Evolutionary conservation across 2,888 invertebrate species (phyloP).

Genomic region (Hypomecis punctinalis): DNA sequence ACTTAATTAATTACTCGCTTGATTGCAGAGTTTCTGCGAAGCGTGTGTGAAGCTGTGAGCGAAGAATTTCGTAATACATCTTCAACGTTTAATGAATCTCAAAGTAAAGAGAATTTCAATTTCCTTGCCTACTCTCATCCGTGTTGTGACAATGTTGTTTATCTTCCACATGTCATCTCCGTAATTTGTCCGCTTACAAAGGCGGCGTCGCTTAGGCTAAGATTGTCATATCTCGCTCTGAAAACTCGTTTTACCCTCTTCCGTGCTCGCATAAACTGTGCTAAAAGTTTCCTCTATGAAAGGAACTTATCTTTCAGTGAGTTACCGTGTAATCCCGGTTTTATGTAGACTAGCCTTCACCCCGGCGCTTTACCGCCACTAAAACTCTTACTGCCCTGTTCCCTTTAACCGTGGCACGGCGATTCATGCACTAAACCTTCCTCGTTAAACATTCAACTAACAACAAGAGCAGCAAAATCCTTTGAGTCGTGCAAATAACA

Average conservation of each 20-base stretch:
- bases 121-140: not conserved
- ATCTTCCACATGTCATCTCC: constrained; percentile 37
- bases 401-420: not conserved
- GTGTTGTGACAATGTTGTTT: constrained; percentile 34
- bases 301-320: constrained; percentile 37
- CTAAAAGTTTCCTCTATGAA: constrained; percentile 31
- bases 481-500: constrained; percentile 16
- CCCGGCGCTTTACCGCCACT: constrained; percentile 16
- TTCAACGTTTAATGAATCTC: constrained; percentile 6
- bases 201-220: constrained; percentile 43
- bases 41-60: not conserved
- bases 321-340: constrained; percentile 21
- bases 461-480: constrained; percentile 7
- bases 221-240: constrained; percentile 48
- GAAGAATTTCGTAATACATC: constrained; percentile 1
- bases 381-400: constrained; percentile 18
- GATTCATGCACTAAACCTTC: constrained; percentile 15
- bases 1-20: not conserved
- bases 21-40: not conserved
- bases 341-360: constrained; percentile 27
- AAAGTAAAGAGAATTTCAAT: constrained; percentile 1
- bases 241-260: constrained; percentile 50
- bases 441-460: constrained; percentile 4
- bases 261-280: constrained; percentile 31
- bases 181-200: constrained; percentile 44